Conservation (phyloP, 1,140 invertebrate species). For the Bilobella aurantiaca region DNA sequence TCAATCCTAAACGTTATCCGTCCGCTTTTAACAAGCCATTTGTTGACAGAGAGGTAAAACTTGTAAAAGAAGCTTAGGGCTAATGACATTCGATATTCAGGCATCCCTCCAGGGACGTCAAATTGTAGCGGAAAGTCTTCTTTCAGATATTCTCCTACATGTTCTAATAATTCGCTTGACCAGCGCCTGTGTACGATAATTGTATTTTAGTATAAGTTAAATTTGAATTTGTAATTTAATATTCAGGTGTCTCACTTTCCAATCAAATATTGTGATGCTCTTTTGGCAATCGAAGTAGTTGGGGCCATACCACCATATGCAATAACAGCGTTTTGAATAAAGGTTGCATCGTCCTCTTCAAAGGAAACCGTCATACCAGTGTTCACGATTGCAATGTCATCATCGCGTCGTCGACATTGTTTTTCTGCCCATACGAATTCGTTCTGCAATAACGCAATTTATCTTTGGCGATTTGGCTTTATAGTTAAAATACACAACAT, state of each 20-base stretch:
- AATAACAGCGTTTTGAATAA: constrained; percentile 40
- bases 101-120: constrained; percentile 47
- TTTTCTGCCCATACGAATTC: constrained; percentile 47
- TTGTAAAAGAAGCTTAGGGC: constrained; percentile 48
- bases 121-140: constrained; percentile 43
- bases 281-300: constrained; percentile 43
- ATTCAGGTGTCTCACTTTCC: constrained; percentile 37
- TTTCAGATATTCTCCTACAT: constrained; percentile 37
- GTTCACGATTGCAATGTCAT: constrained; percentile 52
- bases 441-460: constrained; percentile 35
- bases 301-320: constrained; percentile 48
- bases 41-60: constrained; percentile 44
- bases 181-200: constrained; percentile 34
- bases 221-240: neutral
- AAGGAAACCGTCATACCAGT: constrained; percentile 40
- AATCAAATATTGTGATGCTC: constrained; percentile 39
- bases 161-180: constrained; percentile 41
- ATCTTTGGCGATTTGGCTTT: neutral
- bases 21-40: constrained; percentile 8
- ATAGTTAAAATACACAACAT: no score
- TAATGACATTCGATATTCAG: constrained; percentile 43
- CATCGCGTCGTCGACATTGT: constrained; percentile 47
- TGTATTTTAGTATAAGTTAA: neutral
- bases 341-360: constrained; percentile 15
- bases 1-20: no score